Evolutionary conservation across 2,888 invertebrate species (phyloP).

Genomic region (Trichogramma evanescens): DNA sequence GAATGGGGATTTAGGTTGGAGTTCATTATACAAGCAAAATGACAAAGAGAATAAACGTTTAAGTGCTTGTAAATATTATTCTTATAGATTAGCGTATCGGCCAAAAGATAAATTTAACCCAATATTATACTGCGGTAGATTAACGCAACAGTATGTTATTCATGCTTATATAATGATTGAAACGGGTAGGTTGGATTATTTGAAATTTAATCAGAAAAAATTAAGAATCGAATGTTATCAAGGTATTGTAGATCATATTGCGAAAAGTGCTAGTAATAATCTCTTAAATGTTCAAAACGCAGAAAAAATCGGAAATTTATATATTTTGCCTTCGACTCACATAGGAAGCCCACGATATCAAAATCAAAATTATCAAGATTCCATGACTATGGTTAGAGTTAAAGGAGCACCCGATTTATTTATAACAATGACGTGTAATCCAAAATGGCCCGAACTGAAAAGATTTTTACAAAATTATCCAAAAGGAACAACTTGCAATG

Average conservation of each 20-base stretch:
- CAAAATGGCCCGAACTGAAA: conserved; percentile 10
- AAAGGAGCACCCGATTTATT: conserved; percentile 4
- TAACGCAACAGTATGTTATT: conserved; percentile 16
- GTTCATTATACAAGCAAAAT: background rate
- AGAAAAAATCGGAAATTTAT: conserved; percentile 11
- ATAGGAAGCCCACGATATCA: conserved; percentile 5
- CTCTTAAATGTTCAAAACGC: background rate
- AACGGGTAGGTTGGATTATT: conserved; percentile 9
- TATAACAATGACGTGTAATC: conserved; percentile 1
- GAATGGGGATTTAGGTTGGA: background rate
- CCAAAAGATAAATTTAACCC: conserved; percentile 7
- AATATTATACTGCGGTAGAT: conserved; percentile 4
- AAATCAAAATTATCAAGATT: conserved; percentile 15
- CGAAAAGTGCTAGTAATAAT: no score
- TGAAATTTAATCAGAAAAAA: conserved; percentile 7
- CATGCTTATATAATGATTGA: conserved; percentile 16
- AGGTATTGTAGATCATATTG: conserved; percentile 6
- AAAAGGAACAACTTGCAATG: conserved; percentile 1
- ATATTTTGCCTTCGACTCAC: conserved; percentile 11
- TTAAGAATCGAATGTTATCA: conserved; percentile 5
- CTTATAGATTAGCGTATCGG: conserved; percentile 13
- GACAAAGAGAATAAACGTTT: background rate
- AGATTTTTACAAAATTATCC: conserved; percentile 5
- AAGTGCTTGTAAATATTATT: conserved; percentile 14
- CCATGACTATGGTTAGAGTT: conserved; percentile 12